Percentiles rank a stretch among this genome's conserved stretches.
Evolutionary conservation across 2,888 invertebrate genomes (phyloP).

Genomic region (Nomada fucata): DNA sequence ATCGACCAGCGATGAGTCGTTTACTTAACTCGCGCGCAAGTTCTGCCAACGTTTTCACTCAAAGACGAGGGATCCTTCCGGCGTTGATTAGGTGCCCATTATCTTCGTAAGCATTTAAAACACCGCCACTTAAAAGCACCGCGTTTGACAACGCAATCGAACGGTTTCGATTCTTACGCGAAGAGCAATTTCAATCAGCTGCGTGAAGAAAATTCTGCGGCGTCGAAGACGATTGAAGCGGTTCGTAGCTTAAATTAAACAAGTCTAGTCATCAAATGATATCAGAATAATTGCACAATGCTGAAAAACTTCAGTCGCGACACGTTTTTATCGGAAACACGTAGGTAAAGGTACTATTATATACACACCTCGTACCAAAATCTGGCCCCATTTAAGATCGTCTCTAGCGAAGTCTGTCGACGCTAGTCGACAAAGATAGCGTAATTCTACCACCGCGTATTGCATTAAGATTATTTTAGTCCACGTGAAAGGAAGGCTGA

Average conservation of each 20-base stretch:
- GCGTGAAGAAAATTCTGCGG: neutral
- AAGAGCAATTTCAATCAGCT: neutral
- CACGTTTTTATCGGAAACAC: neutral
- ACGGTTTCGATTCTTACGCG: no score
- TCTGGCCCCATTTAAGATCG: neutral
- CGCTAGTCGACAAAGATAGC: slow-evolving; percentile 18
- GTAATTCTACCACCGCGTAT: neutral
- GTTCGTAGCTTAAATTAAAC: neutral
- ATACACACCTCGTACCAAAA: slow-evolving; percentile 5
- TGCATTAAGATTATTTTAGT: neutral
- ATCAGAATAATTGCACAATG: neutral
- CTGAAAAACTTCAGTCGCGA: neutral
- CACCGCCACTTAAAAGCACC: neutral
- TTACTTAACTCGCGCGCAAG: neutral
- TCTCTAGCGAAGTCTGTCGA: neutral
- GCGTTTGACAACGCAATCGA: neutral
- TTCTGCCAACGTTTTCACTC: neutral
- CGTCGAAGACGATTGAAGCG: neutral
- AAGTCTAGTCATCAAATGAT: neutral
- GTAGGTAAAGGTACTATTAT: no score
- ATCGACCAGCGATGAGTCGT: neutral
- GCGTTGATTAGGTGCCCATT: neutral
- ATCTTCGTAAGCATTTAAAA: neutral
- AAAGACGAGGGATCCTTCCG: neutral
- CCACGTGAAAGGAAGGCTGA: neutral